phyloP scores from a whole-genome alignment of 2,888 invertebrate genomes.

The Candidula unifasciata region DNA sequence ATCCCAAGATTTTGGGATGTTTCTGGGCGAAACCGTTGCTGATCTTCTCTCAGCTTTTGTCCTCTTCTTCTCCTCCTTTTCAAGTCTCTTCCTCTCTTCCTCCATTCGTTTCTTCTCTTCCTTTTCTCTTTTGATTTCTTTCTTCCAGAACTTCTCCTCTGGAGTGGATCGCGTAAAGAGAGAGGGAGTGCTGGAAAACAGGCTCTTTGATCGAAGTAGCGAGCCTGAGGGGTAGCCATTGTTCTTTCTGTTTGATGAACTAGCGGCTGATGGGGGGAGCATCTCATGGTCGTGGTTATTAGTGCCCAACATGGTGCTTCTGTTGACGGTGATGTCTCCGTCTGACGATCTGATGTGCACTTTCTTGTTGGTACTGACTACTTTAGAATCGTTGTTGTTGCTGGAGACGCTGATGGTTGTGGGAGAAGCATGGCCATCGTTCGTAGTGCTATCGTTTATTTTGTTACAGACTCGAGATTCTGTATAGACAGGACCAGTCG shows the following conservation, averaged over 20 bases:
- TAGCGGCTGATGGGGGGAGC: constrained; percentile 34
- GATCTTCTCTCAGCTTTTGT: constrained; percentile 66
- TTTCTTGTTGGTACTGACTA: constrained; percentile 11
- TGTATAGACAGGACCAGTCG: not conserved
- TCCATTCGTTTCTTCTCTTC: constrained; percentile 67
- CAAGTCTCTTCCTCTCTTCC: constrained; percentile 63
- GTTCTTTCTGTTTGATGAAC: not conserved
- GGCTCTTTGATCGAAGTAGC: constrained; percentile 61
- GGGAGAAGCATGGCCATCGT: not conserved
- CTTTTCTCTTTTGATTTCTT: constrained; percentile 67
- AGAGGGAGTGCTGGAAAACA: constrained; percentile 70
- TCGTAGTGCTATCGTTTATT: not conserved
- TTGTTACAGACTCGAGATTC: not conserved
- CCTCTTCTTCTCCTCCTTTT: constrained; percentile 68
- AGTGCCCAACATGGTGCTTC: constrained; percentile 37
- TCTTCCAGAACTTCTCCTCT: constrained; percentile 66
- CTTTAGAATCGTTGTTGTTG: not conserved
- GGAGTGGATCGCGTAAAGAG: constrained; percentile 60
- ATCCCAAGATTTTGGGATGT: constrained; percentile 66
- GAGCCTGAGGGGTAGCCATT: not conserved
- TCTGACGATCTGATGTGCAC: not conserved
- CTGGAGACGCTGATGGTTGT: constrained; percentile 27
- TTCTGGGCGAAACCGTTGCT: constrained; percentile 55
- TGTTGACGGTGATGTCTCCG: not conserved
- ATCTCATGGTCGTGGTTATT: constrained; percentile 47